phyloP scores from a whole-genome alignment of 2,113 vertebrate genomes.

The Notiomystis cincta region DNA sequence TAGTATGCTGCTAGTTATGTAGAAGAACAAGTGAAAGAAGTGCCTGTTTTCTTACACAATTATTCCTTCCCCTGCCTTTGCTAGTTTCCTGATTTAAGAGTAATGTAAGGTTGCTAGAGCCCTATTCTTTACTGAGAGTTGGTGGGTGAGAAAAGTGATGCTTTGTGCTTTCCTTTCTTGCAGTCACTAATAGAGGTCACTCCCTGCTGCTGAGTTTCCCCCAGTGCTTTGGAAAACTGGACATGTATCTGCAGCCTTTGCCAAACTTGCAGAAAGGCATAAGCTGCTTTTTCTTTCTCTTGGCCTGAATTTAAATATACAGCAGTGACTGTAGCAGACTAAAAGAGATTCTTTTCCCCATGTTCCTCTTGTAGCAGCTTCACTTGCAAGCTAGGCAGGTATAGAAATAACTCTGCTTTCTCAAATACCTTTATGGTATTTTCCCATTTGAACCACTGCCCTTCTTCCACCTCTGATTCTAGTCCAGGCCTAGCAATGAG shows the following conservation, averaged over 20 bases:
- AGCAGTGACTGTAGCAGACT: neutral
- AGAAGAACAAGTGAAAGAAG: neutral
- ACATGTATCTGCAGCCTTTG: neutral
- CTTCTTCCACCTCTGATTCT: neutral
- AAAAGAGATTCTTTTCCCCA: neutral
- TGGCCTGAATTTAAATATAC: neutral
- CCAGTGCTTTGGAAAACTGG: neutral
- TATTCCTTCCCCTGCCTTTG: neutral
- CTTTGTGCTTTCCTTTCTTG: neutral
- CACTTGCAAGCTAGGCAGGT: neutral
- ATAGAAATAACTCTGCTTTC: neutral
- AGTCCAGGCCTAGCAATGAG: neutral
- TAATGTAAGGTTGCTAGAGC: neutral
- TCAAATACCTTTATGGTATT: neutral
- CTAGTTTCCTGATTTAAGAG: constrained; percentile 13
- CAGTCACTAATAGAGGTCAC: neutral
- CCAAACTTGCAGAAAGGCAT: neutral
- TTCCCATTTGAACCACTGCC: neutral
- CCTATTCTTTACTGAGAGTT: neutral
- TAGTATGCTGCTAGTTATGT: neutral
- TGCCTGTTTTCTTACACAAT: neutral
- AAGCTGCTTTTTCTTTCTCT: neutral
- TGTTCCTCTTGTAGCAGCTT: neutral
- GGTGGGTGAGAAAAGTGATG: neutral
- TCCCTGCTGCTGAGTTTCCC: neutral